These are phyloP conservation scores for Rhopalosiphum nymphaeae DNA, from an alignment of 2,888 invertebrate species.

Conservation along the genomic window DNA sequence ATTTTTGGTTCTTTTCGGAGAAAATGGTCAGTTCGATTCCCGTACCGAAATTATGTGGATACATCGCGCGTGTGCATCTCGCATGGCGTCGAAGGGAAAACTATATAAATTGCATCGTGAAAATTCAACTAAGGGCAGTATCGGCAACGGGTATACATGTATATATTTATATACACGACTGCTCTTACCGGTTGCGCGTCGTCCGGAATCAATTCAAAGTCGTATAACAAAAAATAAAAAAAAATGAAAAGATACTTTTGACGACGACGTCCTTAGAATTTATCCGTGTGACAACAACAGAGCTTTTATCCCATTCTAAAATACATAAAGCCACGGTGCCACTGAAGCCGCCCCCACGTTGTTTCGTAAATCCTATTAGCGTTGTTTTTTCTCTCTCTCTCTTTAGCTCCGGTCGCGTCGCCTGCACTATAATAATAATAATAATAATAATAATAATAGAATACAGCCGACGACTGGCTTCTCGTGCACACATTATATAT, in stretches of 20 bases:
- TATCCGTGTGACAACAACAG: neutral
- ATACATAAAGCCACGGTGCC: neutral
- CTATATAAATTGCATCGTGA: neutral
- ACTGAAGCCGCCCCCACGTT: neutral
- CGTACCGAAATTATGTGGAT: neutral
- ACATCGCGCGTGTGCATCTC: neutral
- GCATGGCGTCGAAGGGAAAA: neutral
- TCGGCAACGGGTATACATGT: neutral
- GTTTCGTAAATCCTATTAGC: slow-evolving; percentile 53
- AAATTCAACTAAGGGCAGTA: neutral
- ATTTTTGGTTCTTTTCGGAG: neutral
- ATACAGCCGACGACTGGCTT: slow-evolving; percentile 13
- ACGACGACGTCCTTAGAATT: neutral
- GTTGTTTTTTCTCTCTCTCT: slow-evolving; percentile 28
- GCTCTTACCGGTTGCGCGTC: neutral
- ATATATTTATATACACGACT: neutral
- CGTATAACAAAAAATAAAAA: neutral
- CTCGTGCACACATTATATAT: neutral
- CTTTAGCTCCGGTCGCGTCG: neutral
- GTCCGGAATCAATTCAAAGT: neutral
- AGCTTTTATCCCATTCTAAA: neutral
- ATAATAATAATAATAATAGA: slow-evolving; percentile 5
- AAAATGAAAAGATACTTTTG: neutral
- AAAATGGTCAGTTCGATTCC: neutral
- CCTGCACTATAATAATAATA: neutral